Base-by-base conservation (phyloP, 2,888 invertebrate species). In the Epistrophe grossulariae region DNA sequence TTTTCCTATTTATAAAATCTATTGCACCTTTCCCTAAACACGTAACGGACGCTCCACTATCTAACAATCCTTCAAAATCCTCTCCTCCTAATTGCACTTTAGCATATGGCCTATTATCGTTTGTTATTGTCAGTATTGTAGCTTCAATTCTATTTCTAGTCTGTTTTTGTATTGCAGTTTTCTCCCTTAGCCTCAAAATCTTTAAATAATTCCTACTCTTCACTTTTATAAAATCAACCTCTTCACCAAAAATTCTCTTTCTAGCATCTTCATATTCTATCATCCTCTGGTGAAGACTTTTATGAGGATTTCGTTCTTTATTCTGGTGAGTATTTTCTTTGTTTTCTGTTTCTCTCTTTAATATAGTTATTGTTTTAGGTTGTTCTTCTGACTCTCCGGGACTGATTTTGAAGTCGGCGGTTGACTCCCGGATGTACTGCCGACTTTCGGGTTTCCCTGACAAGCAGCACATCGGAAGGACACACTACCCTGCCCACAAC, bases 81-180 rank as follows among this genome's bases (percentile, higher is more conserved):
- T 40, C 38, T 4, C 50, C 62, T 50, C 0, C 45, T 13, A 48
- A 45, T 31, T 15, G 15, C 5, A 72, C 19, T 59, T 72, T 72
- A 2, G 57, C 38, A 9, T 48, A 60, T 48, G 60, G 60, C n/a
- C 35, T 73, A 15, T 60, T 60, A 11, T 73, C 73, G 15, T 74
- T n/a, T 11, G 17, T 5, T 15, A 50, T 4, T 17, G 45, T n/a
- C 13, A 45, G 13, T 43, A 66, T 31, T 15, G 48, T 28, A 0
- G 64, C 45, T 45, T 64, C 64, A 7, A 40, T 11, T 28, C 28
- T 71, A 4, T 57, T 57, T 28, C n/a, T 28, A 9, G 11, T 55
- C 13, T 8, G 7, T 31, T 8, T 40, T 8, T 6, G 11, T 40
- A 9, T 55, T 38, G 70, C 40, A 57, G n/a, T 6, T 71, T 28